phyloP scores from a whole-genome alignment of 2,888 invertebrate species.

The Tetranychus piercei region DNA sequence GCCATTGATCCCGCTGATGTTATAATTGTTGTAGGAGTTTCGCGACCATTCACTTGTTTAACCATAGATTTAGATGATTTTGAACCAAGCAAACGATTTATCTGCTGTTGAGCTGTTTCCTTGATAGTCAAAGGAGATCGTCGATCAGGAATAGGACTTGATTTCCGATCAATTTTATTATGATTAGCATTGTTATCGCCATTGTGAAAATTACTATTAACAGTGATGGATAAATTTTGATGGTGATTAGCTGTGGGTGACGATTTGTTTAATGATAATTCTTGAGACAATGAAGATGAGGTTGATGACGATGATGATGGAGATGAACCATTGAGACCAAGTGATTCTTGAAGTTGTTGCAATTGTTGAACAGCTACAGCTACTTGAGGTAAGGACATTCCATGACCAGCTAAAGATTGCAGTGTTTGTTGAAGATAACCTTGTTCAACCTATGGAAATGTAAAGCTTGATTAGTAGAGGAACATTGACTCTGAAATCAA shows the following conservation, averaged over 20 bases:
- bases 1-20: neutral
- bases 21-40: neutral
- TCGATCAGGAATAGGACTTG: neutral
- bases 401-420: constrained; percentile 27
- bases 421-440: constrained; percentile 28
- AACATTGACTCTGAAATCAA: too few species aligned
- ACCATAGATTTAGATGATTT: neutral
- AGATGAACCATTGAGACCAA: neutral
- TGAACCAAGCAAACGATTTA: neutral
- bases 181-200: neutral
- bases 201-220: neutral
- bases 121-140: neutral
- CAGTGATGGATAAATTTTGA: neutral
- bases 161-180: neutral
- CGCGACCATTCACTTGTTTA: neutral
- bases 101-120: neutral
- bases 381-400: constrained; percentile 25
- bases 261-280: neutral
- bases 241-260: neutral
- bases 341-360: constrained; percentile 16
- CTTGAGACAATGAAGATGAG: neutral
- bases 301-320: neutral
- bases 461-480: neutral
- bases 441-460: constrained; percentile 17
- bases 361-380: constrained; percentile 20